phyloP scores from a whole-genome alignment of 2,888 invertebrate genomes.

The Linnaemya vulpina region DNA sequence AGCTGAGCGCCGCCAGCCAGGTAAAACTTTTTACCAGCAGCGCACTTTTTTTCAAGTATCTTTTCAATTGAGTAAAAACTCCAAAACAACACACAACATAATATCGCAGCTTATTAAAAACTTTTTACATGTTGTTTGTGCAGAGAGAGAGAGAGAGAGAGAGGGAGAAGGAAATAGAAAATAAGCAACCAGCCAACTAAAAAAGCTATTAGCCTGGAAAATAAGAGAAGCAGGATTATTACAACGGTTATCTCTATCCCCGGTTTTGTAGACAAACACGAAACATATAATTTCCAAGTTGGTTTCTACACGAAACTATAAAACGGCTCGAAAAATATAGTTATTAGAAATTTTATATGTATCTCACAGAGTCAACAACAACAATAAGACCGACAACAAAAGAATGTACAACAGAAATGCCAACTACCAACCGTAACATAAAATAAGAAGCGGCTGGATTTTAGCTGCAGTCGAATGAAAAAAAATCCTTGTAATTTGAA shows the following conservation, averaged over 20 bases:
- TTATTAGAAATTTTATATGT: slow-evolving; percentile 56
- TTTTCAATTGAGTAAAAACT: slow-evolving; percentile 47
- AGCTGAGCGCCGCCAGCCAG: slow-evolving; percentile 14
- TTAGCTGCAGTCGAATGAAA: slow-evolving; percentile 8
- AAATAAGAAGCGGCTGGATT: slow-evolving; percentile 34
- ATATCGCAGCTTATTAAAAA: slow-evolving; percentile 56
- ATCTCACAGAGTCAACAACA: slow-evolving; percentile 21
- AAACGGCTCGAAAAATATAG: slow-evolving; percentile 40
- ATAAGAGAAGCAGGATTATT: slow-evolving; percentile 21
- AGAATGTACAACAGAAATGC: not conserved
- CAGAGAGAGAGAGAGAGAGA: not conserved
- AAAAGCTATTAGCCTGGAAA: slow-evolving; percentile 18
- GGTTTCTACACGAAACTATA: not conserved
- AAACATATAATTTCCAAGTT: slow-evolving; percentile 18
- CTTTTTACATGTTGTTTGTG: slow-evolving; percentile 46
- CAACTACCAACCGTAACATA: slow-evolving; percentile 15
- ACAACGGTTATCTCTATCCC: slow-evolving; percentile 55
- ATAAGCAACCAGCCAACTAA: not conserved
- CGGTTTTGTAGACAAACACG: slow-evolving; percentile 39
- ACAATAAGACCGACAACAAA: not conserved
- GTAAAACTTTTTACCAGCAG: slow-evolving; percentile 25
- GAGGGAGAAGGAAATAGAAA: not conserved
- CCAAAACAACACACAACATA: slow-evolving; percentile 50
- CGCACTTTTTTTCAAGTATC: slow-evolving; percentile 25
- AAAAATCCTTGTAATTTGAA: slow-evolving; percentile 60